Evolutionary conservation across 2,113 vertebrate species (phyloP), one percentile per base, ranked within the genome.

Genomic region (Cromileptes altivelis): DNA sequence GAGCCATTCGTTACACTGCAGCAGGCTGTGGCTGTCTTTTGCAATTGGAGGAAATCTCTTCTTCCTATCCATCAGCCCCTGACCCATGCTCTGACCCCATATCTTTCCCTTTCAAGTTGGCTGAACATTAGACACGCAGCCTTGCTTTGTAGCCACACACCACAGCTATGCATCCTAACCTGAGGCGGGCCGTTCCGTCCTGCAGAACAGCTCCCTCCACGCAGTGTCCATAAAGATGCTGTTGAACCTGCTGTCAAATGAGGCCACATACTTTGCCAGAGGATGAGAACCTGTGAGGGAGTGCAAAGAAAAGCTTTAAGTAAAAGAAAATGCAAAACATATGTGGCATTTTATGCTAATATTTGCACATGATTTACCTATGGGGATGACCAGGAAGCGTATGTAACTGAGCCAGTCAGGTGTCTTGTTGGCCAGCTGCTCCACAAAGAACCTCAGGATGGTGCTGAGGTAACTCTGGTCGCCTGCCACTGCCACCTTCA

Each of bases 401-500:
- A 96, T 95, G 85, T 95, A 95, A 70, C 92, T 95, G 50, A 96
- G 94, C 95, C 95, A 96, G 84, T 95, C 95, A 0, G 95, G 94
- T 0, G 95, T 96, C 82, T 96, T 96, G 84, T 95, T 96, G 82
- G 95, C 95, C 79, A 96, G 92, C 90, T 95, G 95, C 87, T 95
- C 94, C 89, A 96, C 95, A 23, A 96, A 96, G 90, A 95, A 95
- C 78, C 94, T 88, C 93, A 96, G 90, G 84, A 96, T 87, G 72
- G 95, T 95, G 86, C 95, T 95, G 61, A 96, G 95, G 88, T 95
- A 95, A 84, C 94, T 93, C 91, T 95, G 95, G 87, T 95, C 95
- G 0, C 95, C 95, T 2, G 93, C 94, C 71, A 95, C 92, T 0
- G 94, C 95, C 81, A 96, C 94, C 81, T 95, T 96, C 82, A 96